A percentile compares a stretch with the other conserved stretches of the same genome.
phyloP scores from a whole-genome alignment of 35 echinoderm and acorn worm species.

The Ophiothrix spiculata region DNA sequence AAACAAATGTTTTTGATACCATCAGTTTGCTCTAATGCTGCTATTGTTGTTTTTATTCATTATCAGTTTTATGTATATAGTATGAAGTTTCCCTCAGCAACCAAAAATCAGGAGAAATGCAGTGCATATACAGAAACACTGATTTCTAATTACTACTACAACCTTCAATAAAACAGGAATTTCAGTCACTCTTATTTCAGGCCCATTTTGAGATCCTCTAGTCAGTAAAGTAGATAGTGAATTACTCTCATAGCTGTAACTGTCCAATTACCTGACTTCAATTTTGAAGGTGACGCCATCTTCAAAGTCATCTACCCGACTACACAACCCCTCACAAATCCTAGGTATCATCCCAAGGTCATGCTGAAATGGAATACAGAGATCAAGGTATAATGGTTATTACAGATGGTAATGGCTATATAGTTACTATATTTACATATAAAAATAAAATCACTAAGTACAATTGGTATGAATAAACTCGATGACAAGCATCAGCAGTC shows the following conservation, averaged over 20 bases:
- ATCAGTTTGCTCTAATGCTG: no score
- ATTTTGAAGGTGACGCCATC: slow-evolving; percentile 92
- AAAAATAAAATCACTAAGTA: not conserved
- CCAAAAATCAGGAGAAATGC: not conserved
- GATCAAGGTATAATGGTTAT: not conserved
- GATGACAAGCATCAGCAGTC: not conserved
- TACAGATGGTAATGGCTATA: not conserved
- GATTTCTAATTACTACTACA: not conserved
- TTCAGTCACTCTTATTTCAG: not conserved
- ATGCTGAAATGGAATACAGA: slow-evolving; percentile 34
- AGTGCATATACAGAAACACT: not conserved
- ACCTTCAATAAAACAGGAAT: not conserved
- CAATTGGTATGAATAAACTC: not conserved
- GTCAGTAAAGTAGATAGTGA: no score
- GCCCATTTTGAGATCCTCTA: not conserved
- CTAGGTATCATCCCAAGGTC: slow-evolving; percentile 82
- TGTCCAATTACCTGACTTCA: slow-evolving; percentile 86
- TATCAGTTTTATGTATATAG: no score
- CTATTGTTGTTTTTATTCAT: no score
- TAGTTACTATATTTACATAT: not conserved
- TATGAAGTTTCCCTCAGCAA: not conserved
- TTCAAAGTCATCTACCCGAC: slow-evolving; percentile 69
- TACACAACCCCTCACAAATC: slow-evolving; percentile 79
- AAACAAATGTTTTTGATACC: no score
- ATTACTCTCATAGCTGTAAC: no score